Base-by-base conservation (phyloP, 2,797 vertebrate species). In the Phylloscopus collybita region DNA sequence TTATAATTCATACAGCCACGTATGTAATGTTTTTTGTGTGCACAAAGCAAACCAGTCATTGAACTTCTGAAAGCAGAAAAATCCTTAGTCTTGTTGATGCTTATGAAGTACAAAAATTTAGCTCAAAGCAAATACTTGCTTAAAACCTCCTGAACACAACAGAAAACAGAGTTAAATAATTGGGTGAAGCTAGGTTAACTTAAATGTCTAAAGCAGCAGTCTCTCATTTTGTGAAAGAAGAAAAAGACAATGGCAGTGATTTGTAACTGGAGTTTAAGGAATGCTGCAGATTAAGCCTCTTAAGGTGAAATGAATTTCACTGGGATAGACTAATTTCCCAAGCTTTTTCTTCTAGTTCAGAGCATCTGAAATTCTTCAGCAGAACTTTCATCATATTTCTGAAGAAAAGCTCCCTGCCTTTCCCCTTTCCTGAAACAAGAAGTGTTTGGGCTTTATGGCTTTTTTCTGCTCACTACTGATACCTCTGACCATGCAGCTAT, bases 141-240 rank as follows among this genome's bases (percentile, higher is more conserved):
- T 92, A 70, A 26, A 91, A 81, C 76, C 88, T 70, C 79, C 51
- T 86, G 70, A 95, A 36, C 10, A 8, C 69, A 81, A 81, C 22
- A 70, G 51, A 91, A 89, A 89, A 65, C 51, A 1, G 40, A 94
- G 59, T 86, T 92, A 96, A 96, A 91, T 84, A 27, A 79, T 26
- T 79, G 30, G 70, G 42, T 84, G 54, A 86, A 81, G 60, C 78
- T 72, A 49, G 40, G 40, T 85, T 95, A 94, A 90, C 56, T 75
- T 59, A 59, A 93, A 72, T 85, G 64, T 88, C 67, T 91, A 56
- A 76, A 80, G 3, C 26, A 76, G 60, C 84, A 76, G 56, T 65
- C 42, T 85, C 61, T 75, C 11, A 25, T 79, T 91, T 60, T 22
- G 25, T 53, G 64, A 80, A 91, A 66, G 42, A 69, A 78, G 30